phyloP scores from a whole-genome alignment of 2,888 invertebrate genomes.

The Drosophila villosipedis region DNA sequence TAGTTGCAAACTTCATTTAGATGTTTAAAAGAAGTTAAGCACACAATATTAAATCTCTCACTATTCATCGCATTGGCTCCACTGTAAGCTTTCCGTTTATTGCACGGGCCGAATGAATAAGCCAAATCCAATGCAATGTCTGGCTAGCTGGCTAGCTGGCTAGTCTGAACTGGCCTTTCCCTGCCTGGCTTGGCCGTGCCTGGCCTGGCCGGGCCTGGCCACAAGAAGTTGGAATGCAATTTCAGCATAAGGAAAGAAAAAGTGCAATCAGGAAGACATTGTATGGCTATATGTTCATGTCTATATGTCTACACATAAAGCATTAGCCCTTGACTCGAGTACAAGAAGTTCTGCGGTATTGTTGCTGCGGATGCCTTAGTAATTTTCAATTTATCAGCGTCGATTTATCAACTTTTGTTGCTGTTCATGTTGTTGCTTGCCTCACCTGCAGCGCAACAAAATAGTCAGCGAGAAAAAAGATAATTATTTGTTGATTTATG shows the following conservation, averaged over 20 bases:
- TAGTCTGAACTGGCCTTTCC: background rate
- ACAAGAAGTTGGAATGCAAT: conserved; percentile 68
- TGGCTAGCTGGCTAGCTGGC: conserved; percentile 14
- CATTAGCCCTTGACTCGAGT: conserved; percentile 1
- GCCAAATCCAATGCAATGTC: conserved; percentile 30
- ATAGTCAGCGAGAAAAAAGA: conserved; percentile 38
- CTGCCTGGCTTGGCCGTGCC: background rate
- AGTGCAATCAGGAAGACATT: conserved; percentile 27
- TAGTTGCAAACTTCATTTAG: background rate
- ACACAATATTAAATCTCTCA: background rate
- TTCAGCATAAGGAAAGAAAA: conserved; percentile 38
- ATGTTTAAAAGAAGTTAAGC: background rate
- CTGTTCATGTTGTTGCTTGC: conserved; percentile 11
- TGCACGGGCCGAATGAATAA: conserved; percentile 39
- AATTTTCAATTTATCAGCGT: conserved; percentile 78
- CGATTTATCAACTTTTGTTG: conserved; percentile 70
- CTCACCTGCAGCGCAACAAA: conserved; percentile 47
- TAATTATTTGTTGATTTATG: conserved; percentile 80
- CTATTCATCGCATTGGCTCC: background rate
- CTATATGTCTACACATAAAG: background rate
- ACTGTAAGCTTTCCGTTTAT: conserved; percentile 30
- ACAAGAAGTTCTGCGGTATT: conserved; percentile 40
- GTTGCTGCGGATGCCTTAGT: conserved; percentile 38
- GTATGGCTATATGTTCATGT: conserved; percentile 29
- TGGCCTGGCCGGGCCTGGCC: conserved; percentile 2